Evolutionary conservation across 2,888 invertebrate genomes (phyloP), one percentile per base, ranked within the genome.

Genomic region (Drosophila nr. fundita): DNA sequence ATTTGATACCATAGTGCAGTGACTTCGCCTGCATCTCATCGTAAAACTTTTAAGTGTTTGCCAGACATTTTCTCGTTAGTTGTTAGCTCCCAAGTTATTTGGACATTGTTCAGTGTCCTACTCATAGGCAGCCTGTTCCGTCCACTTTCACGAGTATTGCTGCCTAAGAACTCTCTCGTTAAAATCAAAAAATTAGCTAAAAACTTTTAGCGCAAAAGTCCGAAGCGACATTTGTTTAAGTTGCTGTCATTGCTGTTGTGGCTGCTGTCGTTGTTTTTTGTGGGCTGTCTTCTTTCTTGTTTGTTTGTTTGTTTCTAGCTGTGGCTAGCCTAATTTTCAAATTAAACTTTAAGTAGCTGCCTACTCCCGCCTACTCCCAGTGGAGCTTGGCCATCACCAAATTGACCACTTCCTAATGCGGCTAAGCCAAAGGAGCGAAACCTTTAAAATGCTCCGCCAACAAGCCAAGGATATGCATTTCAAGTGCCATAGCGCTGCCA

Each of bases 1-100:
- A 36, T 21, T 27, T 36, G 49, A 15, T 34, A 49, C 77, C 80
- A 78, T 49, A 38, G 78, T 80, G 63, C 63, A 55, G 40, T 45
- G 59, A 49, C 71, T 73, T 72, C 38, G 71, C 61, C 73, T 82
- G 75, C 80, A 84, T 42, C 80, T 77, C 82, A 77, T 87, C 89
- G 89, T 75, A 80, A 85, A 85, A 85, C 63, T 87, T 78, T 89
- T 87, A 85, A 89, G 87, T 89, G 85, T 86, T 89, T 89, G 82
- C 78, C 87, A 84, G 89, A 82, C 80, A 87, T 85, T 85, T 89
- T 89, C 84, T 87, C 82, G 84, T 85, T 89, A 89, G 82, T 80
- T 83, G 70, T 66, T 62, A 69, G 89, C 83, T 69, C 21, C 67
- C 75, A 89, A 89, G 82, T 83, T 87, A 89, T 79, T 89, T 82